Evolutionary conservation across 2,888 invertebrate genomes (phyloP).

Genomic region (Phaonia tiefii): DNA sequence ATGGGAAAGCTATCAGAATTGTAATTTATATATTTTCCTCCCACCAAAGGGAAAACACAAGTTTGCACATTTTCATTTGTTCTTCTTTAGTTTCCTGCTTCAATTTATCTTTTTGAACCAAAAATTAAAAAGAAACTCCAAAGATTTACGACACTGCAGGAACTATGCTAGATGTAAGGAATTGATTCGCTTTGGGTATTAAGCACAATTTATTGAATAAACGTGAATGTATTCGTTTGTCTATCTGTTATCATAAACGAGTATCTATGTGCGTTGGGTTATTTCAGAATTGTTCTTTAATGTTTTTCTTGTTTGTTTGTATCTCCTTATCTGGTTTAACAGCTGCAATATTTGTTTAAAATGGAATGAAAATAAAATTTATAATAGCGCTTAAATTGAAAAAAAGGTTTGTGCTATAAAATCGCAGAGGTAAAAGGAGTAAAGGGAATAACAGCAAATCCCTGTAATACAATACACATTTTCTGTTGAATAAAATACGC

Average conservation of each 20-base stretch:
- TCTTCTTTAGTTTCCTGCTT: neutral
- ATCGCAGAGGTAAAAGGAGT: too few relatives aligned
- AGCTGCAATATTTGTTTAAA: conserved; percentile 11
- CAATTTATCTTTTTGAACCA: neutral
- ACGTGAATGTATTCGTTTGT: conserved; percentile 29
- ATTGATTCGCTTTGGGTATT: conserved; percentile 60
- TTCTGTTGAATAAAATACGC: conserved; percentile 7
- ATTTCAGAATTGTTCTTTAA: neutral
- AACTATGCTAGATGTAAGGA: conserved; percentile 48
- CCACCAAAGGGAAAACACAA: neutral
- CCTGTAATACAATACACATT: neutral
- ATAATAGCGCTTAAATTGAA: conserved; percentile 51
- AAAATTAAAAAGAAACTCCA: too few relatives aligned
- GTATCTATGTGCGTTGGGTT: neutral
- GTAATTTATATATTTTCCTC: conserved; percentile 42
- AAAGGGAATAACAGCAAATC: neutral
- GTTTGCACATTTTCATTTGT: neutral
- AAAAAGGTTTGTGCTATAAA: conserved; percentile 6
- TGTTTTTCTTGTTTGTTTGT: neutral
- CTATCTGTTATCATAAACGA: too few relatives aligned
- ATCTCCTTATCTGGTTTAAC: neutral
- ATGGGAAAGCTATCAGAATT: conserved; percentile 43
- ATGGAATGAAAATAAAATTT: conserved; percentile 43
- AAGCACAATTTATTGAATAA: conserved; percentile 60
- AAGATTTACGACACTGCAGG: conserved; percentile 42